Percentiles rank a stretch among this genome's conserved stretches.
These are phyloP conservation scores for Carlito syrichta DNA, from an alignment of 2,113 vertebrate genomes.

Conservation along the genomic window DNA sequence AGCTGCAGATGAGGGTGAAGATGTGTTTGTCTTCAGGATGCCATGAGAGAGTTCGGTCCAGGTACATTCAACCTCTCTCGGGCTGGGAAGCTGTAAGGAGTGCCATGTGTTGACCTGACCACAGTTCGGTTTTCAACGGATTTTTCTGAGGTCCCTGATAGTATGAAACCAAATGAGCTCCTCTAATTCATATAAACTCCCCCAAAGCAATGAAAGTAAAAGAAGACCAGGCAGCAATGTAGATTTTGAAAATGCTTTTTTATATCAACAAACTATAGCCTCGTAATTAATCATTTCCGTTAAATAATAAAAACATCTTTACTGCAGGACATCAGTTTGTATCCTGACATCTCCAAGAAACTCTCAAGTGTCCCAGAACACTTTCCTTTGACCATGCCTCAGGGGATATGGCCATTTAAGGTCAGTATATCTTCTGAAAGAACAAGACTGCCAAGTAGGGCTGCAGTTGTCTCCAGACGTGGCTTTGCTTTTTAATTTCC, in stretches of 20 bases:
- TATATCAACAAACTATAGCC: background rate
- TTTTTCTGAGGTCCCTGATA: background rate
- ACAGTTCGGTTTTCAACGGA: background rate
- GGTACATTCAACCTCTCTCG: background rate
- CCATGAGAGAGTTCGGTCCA: background rate
- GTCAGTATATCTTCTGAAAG: constrained; percentile 65
- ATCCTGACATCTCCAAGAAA: constrained; percentile 52
- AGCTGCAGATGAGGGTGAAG: constrained; percentile 81
- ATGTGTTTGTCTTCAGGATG: background rate
- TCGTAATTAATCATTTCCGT: background rate
- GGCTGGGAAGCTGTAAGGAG: background rate
- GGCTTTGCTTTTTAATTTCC: background rate
- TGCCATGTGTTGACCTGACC: background rate
- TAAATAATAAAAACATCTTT: background rate
- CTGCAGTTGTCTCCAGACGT: background rate
- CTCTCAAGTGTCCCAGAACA: constrained; percentile 76
- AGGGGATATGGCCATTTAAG: constrained; percentile 85
- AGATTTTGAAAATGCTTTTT: background rate
- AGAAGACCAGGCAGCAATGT: background rate
- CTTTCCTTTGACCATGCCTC: constrained; percentile 81
- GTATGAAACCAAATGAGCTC: background rate
- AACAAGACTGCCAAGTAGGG: background rate
- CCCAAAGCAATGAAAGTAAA: background rate
- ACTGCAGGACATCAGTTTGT: constrained; percentile 69
- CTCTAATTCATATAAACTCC: background rate